A percentile compares a stretch with the other conserved stretches of the same genome.
These are phyloP conservation scores for Bombus affinis DNA, from an alignment of 1,140 invertebrate genomes.

Conservation along the genomic window DNA sequence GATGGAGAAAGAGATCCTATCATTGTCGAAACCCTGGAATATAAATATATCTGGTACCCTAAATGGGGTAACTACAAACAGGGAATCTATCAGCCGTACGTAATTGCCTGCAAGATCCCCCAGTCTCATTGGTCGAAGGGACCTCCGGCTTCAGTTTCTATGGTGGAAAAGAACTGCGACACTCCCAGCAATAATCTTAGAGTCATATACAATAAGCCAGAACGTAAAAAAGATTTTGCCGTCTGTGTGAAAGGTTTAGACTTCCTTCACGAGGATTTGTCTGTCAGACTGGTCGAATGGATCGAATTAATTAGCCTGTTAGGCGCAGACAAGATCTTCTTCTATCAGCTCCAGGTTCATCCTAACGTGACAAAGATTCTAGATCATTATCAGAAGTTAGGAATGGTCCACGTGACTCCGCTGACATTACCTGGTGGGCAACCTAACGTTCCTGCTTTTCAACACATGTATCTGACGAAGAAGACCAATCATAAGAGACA, in stretches of 20 bases:
- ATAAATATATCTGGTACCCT: constrained; percentile 96
- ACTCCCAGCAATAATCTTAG: constrained; percentile 93
- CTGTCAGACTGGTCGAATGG: constrained; percentile 96
- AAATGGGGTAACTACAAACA: constrained; percentile 98
- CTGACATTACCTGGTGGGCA: constrained; percentile 95
- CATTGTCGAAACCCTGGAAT: constrained; percentile 91
- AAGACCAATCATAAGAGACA: constrained; percentile 96
- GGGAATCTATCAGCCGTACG: constrained; percentile 94
- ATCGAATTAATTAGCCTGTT: constrained; percentile 93
- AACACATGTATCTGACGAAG: constrained; percentile 94
- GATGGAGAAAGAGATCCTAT: constrained; percentile 90
- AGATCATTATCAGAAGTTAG: constrained; percentile 89
- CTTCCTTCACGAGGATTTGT: constrained; percentile 95
- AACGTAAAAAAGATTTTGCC: constrained; percentile 91
- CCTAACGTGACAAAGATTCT: constrained; percentile 95
- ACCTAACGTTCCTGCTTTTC: constrained; percentile 93
- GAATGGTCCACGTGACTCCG: constrained; percentile 92
- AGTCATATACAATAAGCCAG: constrained; percentile 91
- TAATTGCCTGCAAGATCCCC: constrained; percentile 94
- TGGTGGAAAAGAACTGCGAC: constrained; percentile 93
- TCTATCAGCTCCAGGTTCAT: constrained; percentile 95
- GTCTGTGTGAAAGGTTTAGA: constrained; percentile 97
- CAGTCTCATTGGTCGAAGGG: constrained; percentile 87
- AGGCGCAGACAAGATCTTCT: constrained; percentile 96
- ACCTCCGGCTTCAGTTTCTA: constrained; percentile 91